Conservation (phyloP, 2,888 invertebrate species). For the Aphidoletes aphidimyza region DNA sequence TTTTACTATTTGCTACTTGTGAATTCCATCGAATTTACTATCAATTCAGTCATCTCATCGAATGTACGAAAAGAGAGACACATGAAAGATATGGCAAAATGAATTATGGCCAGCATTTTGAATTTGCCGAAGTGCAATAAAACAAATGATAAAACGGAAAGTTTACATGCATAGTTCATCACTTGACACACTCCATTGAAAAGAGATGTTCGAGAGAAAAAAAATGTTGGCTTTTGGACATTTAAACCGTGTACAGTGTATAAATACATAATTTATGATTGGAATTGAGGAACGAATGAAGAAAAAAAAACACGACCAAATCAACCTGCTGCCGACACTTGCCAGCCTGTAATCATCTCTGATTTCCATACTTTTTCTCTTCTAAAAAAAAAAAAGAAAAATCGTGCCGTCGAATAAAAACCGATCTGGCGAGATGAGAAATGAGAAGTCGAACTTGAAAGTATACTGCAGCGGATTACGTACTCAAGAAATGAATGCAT, state of each 20-base stretch:
- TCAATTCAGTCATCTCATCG: neutral
- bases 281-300: neutral
- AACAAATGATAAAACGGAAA: neutral
- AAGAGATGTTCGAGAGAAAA: neutral
- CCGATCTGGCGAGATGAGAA: neutral
- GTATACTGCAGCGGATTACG: slow-evolving; percentile 17
- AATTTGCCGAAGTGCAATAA: neutral
- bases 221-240: slow-evolving; percentile 5
- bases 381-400: neutral
- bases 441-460: slow-evolving; percentile 20
- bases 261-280: slow-evolving; percentile 16
- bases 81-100: neutral
- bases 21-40: neutral
- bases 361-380: slow-evolving; percentile 5
- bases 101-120: neutral
- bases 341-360: slow-evolving; percentile 9
- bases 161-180: slow-evolving; percentile 30
- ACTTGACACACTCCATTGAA: neutral
- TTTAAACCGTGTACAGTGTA: neutral
- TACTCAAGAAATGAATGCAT: neutral
- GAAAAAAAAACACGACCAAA: neutral
- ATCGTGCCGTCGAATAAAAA: slow-evolving; percentile 21
- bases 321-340: slow-evolving; percentile 50
- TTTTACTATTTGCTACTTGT: slow-evolving; percentile 38
- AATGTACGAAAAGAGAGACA: neutral